Evolutionary conservation across 2,113 vertebrate genomes (phyloP), one percentile per base, ranked within the genome.

Genomic region (Vidua chalybeata): DNA sequence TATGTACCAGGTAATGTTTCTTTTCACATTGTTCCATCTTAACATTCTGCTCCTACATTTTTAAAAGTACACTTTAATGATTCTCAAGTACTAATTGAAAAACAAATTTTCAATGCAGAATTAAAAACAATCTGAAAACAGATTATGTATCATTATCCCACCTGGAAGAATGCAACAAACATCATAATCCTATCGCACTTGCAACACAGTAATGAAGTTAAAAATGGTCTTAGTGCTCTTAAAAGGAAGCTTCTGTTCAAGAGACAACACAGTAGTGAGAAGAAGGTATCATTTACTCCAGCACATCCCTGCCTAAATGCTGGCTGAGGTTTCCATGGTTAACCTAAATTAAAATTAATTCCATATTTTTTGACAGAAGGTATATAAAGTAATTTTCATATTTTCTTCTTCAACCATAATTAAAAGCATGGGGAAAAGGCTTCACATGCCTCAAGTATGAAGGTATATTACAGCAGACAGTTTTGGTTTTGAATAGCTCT

Each of bases 291-390:
- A 91, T 88, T 95, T 74, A 77, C 51, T 67, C 30, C 67, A 95
- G 67, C 55, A 77, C 49, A 90, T 67, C 39, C 63, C 48, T 90
- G 82, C 55, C 72, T 91, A 94, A 67, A 93, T 37, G 51, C 78
- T 86, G 74, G 71, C 61, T 91, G 76, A 93, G 76, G 89, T 94
- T 97, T 95, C 92, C 56, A 80, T 69, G 64, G 75, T 62, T 95
- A 97, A 96, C 87, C 75, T 90, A 96, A 96, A 97, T 90, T 80
- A 93, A 96, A 97, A 95, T 95, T 61, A 92, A 87, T 81, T 92
- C 72, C 58, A 28, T 56, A 64, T 84, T 94, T 87, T 90, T 90
- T 95, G 71, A 84, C 69, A 84, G 73, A 82, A 94, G 22, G 35
- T 95, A 72, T 93, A 64, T 54, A 84, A 91, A 72, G 58, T 80